Evolutionary conservation across 2,797 vertebrate species (phyloP).

Genomic region (Intellagama lesueurii): DNA sequence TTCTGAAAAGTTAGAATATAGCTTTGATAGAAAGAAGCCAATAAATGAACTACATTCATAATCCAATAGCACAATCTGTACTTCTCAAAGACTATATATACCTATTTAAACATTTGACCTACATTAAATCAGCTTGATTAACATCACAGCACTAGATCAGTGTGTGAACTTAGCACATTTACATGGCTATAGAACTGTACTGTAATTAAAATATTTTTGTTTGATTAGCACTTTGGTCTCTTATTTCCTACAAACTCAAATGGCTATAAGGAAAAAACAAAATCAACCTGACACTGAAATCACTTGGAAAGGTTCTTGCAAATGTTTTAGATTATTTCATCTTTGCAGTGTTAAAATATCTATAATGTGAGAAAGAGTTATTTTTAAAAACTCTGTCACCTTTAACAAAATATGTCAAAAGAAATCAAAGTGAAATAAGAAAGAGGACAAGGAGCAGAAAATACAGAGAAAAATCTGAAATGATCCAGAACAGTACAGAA

Average conservation of each 20-base stretch:
- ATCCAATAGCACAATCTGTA: background rate
- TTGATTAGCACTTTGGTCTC: constrained; percentile 31
- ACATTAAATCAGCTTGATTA: constrained; percentile 31
- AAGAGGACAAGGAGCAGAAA: background rate
- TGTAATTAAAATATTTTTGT: constrained; percentile 29
- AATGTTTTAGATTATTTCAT: constrained; percentile 21
- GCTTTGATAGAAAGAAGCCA: background rate
- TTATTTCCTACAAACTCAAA: constrained; percentile 44
- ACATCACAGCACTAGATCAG: background rate
- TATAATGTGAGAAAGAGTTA: background rate
- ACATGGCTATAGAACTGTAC: constrained; percentile 33
- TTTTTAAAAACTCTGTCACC: background rate
- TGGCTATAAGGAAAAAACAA: constrained; percentile 30
- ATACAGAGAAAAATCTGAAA: background rate
- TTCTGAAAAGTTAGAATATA: background rate
- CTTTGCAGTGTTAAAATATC: constrained; percentile 7
- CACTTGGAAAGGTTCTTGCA: constrained; percentile 42
- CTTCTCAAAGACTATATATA: background rate
- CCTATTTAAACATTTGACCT: background rate
- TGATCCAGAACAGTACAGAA: background rate
- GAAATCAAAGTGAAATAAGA: background rate
- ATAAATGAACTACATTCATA: background rate
- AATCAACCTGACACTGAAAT: constrained; percentile 51
- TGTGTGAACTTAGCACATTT: constrained; percentile 18
- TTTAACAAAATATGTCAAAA: constrained; percentile 22